Evolutionary conservation across 2,888 invertebrate genomes (phyloP).

Genomic region (Athrips mouffetella): DNA sequence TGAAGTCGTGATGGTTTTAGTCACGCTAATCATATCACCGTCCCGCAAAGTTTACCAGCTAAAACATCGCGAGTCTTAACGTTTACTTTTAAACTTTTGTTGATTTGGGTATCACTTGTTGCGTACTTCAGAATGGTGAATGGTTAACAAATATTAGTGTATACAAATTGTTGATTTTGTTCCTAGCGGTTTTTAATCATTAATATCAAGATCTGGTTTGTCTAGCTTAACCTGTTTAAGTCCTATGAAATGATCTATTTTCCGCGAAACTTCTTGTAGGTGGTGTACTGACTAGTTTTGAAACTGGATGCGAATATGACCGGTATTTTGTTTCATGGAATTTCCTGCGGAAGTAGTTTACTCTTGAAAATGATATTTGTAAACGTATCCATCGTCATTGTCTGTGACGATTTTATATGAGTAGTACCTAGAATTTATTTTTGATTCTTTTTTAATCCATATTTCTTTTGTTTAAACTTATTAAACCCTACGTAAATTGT

Average conservation of each 20-base stretch:
- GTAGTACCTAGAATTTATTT: too few relatives aligned
- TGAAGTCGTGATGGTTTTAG: constrained; percentile 61
- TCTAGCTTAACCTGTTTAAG: too few relatives aligned
- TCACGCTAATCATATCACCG: constrained; percentile 48
- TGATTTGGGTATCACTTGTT: constrained; percentile 25
- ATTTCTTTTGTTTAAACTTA: too few relatives aligned
- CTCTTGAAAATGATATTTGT: neutral
- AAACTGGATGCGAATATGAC: too few relatives aligned
- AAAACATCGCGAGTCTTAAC: neutral
- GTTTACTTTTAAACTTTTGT: constrained; percentile 10
- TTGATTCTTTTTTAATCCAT: too few relatives aligned
- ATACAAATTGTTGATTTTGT: neutral
- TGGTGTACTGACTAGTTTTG: too few relatives aligned
- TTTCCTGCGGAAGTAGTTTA: constrained; percentile 7
- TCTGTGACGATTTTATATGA: too few relatives aligned
- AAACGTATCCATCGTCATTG: too few relatives aligned
- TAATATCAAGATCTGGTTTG: too few relatives aligned
- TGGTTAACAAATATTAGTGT: neutral
- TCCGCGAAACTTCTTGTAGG: too few relatives aligned
- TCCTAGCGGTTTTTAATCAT: neutral
- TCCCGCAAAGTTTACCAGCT: neutral
- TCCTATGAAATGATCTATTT: too few relatives aligned
- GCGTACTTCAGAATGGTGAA: neutral
- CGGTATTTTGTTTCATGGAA: neutral
- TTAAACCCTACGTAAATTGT: too few relatives aligned